Evolutionary conservation across 1,140 invertebrate genomes (phyloP).

Genomic region (Halesus radiatus): DNA sequence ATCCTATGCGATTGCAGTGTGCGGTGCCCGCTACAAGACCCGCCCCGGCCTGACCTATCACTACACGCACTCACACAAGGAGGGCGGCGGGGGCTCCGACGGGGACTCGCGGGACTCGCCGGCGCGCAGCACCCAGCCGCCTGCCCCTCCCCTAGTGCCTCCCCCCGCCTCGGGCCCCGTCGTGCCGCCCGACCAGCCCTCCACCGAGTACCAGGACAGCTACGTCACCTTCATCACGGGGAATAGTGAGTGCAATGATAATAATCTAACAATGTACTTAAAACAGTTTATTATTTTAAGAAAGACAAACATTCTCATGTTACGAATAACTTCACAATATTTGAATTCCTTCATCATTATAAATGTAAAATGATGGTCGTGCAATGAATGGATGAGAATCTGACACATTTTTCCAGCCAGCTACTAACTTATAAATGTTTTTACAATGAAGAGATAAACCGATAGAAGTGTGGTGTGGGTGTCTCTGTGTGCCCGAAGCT

Average conservation of each 20-base stretch:
- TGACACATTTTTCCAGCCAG: too few relatives aligned
- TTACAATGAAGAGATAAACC: too few relatives aligned
- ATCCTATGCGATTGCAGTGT: slow-evolving; percentile 75
- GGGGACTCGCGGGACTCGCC: slow-evolving; percentile 64
- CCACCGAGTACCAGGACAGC: slow-evolving; percentile 76
- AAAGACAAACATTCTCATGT: too few relatives aligned
- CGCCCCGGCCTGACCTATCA: slow-evolving; percentile 96
- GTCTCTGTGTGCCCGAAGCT: too few relatives aligned
- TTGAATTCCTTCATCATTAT: too few relatives aligned
- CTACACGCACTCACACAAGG: slow-evolving; percentile 95
- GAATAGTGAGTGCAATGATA: slow-evolving; percentile 64
- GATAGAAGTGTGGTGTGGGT: too few relatives aligned
- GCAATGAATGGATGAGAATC: too few relatives aligned
- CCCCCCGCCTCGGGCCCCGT: slow-evolving; percentile 53
- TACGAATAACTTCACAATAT: too few relatives aligned
- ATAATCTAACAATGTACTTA: too few relatives aligned
- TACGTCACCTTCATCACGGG: slow-evolving; percentile 76
- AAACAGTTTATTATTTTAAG: too few relatives aligned
- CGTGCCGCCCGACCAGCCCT: slow-evolving; percentile 53
- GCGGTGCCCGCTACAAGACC: slow-evolving; percentile 96
- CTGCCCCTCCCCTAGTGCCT: neutral
- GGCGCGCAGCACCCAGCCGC: slow-evolving; percentile 61
- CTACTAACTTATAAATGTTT: too few relatives aligned
- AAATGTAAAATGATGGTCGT: too few relatives aligned
- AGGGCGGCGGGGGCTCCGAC: slow-evolving; percentile 63